Evolutionary conservation across 2,797 vertebrate genomes (phyloP).

Genomic region (Myotis pilosus): DNA sequence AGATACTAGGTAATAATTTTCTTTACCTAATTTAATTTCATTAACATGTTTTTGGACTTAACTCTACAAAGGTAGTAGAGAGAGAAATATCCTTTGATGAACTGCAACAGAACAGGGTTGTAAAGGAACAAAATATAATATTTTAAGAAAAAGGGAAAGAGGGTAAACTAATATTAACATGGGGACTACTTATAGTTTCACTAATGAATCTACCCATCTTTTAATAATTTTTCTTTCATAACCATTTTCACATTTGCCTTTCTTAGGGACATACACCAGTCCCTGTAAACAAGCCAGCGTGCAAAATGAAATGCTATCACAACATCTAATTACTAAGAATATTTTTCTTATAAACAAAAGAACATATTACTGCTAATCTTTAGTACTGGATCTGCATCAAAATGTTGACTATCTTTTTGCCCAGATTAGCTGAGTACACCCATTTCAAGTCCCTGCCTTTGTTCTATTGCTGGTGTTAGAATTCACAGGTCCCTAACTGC

Average conservation of each 20-base stretch:
- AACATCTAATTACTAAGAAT: slow-evolving; percentile 26
- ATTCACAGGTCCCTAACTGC: background rate
- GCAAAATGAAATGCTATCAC: slow-evolving; percentile 13
- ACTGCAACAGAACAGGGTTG: background rate
- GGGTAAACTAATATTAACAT: background rate
- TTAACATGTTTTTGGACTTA: background rate
- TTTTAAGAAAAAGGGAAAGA: background rate
- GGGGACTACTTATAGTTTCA: background rate
- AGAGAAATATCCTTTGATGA: background rate
- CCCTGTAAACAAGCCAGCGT: background rate
- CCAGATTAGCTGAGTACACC: background rate
- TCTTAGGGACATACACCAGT: background rate
- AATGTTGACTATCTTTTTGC: background rate
- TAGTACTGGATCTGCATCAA: background rate
- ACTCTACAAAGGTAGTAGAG: background rate
- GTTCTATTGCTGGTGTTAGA: background rate
- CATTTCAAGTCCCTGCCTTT: background rate
- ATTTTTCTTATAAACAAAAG: background rate
- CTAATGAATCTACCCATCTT: background rate
- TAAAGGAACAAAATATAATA: background rate
- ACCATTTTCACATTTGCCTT: slow-evolving; percentile 1
- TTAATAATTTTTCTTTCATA: background rate
- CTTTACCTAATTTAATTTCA: slow-evolving; percentile 20
- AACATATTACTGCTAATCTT: background rate
- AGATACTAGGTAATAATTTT: background rate